Evolutionary conservation across 1,140 invertebrate genomes (phyloP), one percentile per base, ranked within the genome.

Genomic region (Lasioglossum baleicum): DNA sequence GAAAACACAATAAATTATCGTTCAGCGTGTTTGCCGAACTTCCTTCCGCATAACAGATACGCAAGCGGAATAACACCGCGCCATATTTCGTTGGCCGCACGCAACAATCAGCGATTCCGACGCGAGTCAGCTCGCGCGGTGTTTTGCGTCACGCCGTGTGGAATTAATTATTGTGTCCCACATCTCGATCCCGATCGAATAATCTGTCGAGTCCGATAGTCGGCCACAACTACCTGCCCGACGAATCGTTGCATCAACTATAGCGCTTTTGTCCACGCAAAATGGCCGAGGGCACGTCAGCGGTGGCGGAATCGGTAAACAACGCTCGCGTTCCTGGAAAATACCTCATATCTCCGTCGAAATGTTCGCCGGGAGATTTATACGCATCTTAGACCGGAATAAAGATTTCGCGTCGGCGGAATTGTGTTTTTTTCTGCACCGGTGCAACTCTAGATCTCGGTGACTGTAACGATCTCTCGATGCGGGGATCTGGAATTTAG

Each of bases 111-210:
- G 2, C 53, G 20, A 40, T 17, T n/a, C 35, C 26, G 8, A 3
- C 13, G 35, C 68, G 51, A 58, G 31, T 8, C 51, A 26, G 44
- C 15, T 64, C 35, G 17, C 26, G 44, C 44, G 8, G 17, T 13
- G 31, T 42, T 70, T 70, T n/a, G 20, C 42, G 56, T 48, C 58
- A 51, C 42, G 15, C 22, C 44, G 60, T 26, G 44, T 35, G 53
- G 70, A 72, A 72, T 72, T 61, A 72, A 72, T 72, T 72, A 72
- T 48, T 58, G 58, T 26, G 70, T 72, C 44, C 66, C 66, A 67
- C 44, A 67, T 67, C 53, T 71, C 53, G 26, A 64, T 40, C 40
- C 40, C 40, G 64, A 42, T n/a, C 31, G 53, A 61, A 72, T 5
- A 7, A 61, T 73, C 70, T 63, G 48, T 40, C 51, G 71, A 51